These are phyloP conservation scores for Psilopsiagon aurifrons DNA, from an alignment of 2,113 vertebrate species.

Conservation along the genomic window DNA sequence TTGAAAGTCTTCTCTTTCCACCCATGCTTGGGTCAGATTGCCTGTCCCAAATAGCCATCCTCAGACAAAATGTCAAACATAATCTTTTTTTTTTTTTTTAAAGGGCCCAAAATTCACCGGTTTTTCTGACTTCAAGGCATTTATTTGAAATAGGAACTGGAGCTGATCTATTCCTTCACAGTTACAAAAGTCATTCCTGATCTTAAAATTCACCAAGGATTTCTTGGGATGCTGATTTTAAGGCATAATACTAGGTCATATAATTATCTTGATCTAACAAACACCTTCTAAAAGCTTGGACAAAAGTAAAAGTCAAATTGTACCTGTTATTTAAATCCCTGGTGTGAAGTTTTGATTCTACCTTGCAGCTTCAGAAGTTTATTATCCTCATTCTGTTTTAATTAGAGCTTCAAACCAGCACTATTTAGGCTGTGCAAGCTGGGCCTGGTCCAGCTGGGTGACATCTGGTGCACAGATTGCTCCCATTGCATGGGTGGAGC, in stretches of 20 bases:
- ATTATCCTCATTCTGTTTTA: slow-evolving; percentile 4
- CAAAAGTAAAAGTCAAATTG: not conserved
- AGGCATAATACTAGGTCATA: not conserved
- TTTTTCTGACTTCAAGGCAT: not conserved
- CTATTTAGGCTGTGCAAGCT: not conserved
- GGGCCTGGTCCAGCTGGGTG: not conserved
- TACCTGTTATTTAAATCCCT: not conserved
- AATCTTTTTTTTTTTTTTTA: not conserved
- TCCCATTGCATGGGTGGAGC: accelerated
- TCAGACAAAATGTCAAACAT: not conserved
- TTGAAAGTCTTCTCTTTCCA: not conserved
- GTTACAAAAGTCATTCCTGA: not conserved
- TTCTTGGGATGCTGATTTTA: not conserved
- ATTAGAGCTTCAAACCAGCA: slow-evolving; percentile 9
- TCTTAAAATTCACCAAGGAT: not conserved
- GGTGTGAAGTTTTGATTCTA: not conserved
- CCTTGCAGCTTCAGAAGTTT: not conserved
- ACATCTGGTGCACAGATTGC: not conserved
- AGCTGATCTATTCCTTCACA: not conserved
- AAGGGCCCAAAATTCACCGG: not conserved
- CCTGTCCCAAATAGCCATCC: not conserved
- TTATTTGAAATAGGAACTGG: not conserved
- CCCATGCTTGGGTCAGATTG: not conserved
- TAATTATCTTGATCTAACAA: not conserved
- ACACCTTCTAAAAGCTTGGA: not conserved